A percentile compares a stretch with the other conserved stretches of the same genome.
These are phyloP conservation scores for Hydrolagus affinis DNA, from an alignment of 2,113 vertebrate genomes.

Conservation along the genomic window DNA sequence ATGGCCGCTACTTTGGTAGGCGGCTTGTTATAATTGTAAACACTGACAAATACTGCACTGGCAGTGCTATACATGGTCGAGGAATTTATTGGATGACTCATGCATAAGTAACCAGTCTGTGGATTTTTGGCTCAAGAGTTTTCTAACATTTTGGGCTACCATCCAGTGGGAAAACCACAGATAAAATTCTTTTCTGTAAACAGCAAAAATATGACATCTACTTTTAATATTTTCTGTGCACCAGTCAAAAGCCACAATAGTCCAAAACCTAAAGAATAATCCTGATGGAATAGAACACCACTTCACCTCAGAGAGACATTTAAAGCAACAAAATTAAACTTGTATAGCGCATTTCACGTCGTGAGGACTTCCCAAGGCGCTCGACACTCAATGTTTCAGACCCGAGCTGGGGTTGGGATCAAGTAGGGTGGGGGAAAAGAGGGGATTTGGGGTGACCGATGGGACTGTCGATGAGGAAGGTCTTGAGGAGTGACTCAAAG, in stretches of 20 bases:
- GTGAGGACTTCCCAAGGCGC: too few relatives aligned
- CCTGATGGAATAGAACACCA: too few relatives aligned
- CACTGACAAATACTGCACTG: neutral
- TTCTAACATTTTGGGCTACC: neutral
- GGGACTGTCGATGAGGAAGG: too few relatives aligned
- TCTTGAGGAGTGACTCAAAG: too few relatives aligned
- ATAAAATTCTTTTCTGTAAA: neutral
- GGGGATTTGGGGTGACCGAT: too few relatives aligned
- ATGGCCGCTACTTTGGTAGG: neutral
- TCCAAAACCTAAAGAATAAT: neutral
- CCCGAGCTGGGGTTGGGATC: too few relatives aligned
- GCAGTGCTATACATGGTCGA: neutral
- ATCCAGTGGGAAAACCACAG: neutral
- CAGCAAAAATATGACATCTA: too few relatives aligned
- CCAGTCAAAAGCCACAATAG: constrained; percentile 2
- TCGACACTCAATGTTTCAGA: too few relatives aligned
- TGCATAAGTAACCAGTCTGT: neutral
- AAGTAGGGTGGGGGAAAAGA: too few relatives aligned
- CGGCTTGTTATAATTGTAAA: neutral
- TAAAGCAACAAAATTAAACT: too few relatives aligned
- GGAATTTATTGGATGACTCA: neutral
- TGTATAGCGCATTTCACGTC: too few relatives aligned
- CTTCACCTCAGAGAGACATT: neutral
- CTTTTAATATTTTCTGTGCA: neutral
- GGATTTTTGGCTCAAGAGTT: neutral